phyloP scores from a whole-genome alignment of 1,140 invertebrate genomes.

The Pseudobourletiella spinata region DNA sequence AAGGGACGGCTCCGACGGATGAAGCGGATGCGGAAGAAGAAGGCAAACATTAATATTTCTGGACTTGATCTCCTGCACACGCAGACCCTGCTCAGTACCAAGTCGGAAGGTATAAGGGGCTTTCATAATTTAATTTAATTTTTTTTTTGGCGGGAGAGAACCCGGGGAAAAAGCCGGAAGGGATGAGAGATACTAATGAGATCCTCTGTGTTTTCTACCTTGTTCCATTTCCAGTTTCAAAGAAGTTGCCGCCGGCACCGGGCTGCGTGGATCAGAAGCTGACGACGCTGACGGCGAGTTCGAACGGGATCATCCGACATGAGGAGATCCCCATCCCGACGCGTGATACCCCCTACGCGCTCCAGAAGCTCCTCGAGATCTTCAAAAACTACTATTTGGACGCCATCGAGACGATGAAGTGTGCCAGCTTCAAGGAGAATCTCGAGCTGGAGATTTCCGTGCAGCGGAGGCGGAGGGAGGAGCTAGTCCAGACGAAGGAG shows the following conservation, averaged over 20 bases:
- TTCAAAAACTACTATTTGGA: conserved; percentile 73
- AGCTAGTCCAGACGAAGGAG: conserved; percentile 63
- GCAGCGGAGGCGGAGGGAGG: conserved; percentile 58
- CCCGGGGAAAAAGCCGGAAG: background rate
- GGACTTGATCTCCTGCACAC: conserved; percentile 81
- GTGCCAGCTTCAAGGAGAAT: conserved; percentile 59
- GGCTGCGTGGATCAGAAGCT: conserved; percentile 83
- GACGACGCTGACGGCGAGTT: conserved; percentile 56
- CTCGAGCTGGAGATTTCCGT: conserved; percentile 67
- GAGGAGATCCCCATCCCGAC: conserved; percentile 69
- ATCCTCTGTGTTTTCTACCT: conserved; percentile 6
- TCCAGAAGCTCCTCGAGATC: conserved; percentile 74
- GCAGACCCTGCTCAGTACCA: conserved; percentile 78
- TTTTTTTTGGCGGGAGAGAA: background rate
- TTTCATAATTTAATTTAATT: background rate
- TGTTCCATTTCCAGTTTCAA: conserved; percentile 45
- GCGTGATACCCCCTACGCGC: conserved; percentile 64
- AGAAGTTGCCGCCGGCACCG: conserved; percentile 67
- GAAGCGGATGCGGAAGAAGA: conserved; percentile 43
- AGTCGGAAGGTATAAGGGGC: conserved; percentile 47
- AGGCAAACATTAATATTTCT: conserved; percentile 61
- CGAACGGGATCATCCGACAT: conserved; percentile 52
- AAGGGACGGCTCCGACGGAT: conserved; percentile 43
- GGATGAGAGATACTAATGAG: background rate
- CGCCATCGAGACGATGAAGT: conserved; percentile 71